phyloP scores from a whole-genome alignment of 1,140 invertebrate genomes.

The Zaprionus capensis region DNA sequence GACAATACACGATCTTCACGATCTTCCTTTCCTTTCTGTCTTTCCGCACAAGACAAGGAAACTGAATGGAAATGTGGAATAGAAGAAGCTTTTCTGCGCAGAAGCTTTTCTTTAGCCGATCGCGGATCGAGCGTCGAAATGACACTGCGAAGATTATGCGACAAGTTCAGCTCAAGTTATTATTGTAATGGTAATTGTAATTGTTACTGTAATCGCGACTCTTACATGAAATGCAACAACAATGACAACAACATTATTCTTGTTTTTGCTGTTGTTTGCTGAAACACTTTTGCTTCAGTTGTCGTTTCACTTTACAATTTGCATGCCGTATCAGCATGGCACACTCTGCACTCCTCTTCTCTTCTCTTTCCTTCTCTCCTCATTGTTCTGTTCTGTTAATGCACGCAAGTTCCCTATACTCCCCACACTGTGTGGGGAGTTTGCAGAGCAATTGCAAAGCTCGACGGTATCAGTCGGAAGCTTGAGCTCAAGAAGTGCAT shows the following conservation, averaged over 20 bases:
- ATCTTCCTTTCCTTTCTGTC: background rate
- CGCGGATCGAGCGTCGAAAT: conserved; percentile 24
- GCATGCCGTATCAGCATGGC: conserved; percentile 62
- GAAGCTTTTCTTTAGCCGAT: conserved; percentile 13
- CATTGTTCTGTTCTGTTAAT: background rate
- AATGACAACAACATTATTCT: conserved; percentile 24
- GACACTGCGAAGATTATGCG: conserved; percentile 22
- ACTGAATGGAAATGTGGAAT: background rate
- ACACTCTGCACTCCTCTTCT: background rate
- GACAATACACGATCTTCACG: background rate
- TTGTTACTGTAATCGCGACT: conserved; percentile 13
- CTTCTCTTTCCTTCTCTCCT: background rate
- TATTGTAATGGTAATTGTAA: conserved; percentile 11
- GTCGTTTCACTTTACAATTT: conserved; percentile 34
- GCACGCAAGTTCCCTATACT: conserved; percentile 33
- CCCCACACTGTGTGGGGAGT: conserved; percentile 6
- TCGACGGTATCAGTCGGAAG: conserved; percentile 9
- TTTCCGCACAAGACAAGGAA: background rate
- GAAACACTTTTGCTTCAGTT: conserved; percentile 35
- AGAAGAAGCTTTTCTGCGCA: conserved; percentile 13
- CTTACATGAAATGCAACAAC: conserved; percentile 18
- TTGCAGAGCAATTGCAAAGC: conserved; percentile 9
- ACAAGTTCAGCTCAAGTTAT: conserved; percentile 25
- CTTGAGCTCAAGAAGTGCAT: conserved; percentile 10
- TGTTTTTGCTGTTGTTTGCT: conserved; percentile 26